A percentile compares a stretch with the other conserved stretches of the same genome.
Conservation (phyloP, 2,797 vertebrate genomes). For the Periophthalmus magnuspinnatus region DNA sequence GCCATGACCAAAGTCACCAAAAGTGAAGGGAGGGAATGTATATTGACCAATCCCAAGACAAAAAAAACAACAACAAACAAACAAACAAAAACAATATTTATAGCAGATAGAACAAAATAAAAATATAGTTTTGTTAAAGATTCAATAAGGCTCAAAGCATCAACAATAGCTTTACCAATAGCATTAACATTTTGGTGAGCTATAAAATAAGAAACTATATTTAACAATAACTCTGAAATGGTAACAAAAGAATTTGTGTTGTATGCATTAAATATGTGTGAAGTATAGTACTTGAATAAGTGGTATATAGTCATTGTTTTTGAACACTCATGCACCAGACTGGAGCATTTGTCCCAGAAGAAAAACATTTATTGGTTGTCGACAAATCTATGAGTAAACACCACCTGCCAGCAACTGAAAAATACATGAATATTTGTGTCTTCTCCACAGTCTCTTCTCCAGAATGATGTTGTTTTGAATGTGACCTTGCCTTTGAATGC, state of each 20-base stretch:
- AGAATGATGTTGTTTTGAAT: constrained; percentile 20
- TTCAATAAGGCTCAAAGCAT: too few species aligned
- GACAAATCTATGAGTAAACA: constrained; percentile 10
- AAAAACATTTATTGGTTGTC: constrained; percentile 3
- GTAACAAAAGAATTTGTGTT: background rate
- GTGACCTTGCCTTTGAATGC: constrained; percentile 20
- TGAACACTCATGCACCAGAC: constrained; percentile 34
- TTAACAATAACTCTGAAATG: background rate
- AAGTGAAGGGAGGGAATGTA: background rate
- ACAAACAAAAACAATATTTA: too few species aligned
- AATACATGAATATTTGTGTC: background rate
- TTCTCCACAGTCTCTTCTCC: background rate
- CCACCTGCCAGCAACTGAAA: constrained; percentile 4
- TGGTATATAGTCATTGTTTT: background rate
- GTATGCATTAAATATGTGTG: too few species aligned
- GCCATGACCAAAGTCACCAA: background rate
- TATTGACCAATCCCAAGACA: too few species aligned
- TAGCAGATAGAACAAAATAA: too few species aligned
- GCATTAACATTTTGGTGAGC: too few species aligned
- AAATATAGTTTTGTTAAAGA: too few species aligned
- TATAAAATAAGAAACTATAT: background rate
- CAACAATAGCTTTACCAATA: too few species aligned
- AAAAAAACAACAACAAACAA: too few species aligned
- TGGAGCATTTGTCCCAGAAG: constrained; percentile 8
- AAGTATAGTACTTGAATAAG: background rate